A percentile compares a stretch with the other conserved stretches of the same genome.
Evolutionary conservation across 2,113 vertebrate species (phyloP).

Genomic region (Mirounga angustirostris): DNA sequence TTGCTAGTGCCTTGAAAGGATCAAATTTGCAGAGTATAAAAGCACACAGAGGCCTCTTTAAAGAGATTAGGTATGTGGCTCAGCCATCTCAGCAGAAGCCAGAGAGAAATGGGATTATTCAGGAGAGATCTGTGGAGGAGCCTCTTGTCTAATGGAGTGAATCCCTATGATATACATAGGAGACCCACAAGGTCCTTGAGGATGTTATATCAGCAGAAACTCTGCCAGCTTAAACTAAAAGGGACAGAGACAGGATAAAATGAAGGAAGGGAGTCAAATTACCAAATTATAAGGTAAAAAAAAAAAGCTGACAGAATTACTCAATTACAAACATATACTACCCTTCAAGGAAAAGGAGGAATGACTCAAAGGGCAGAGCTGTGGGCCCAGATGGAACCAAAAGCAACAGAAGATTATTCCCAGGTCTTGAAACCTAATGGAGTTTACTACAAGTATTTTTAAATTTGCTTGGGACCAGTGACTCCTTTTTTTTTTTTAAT

Average conservation of each 20-base stretch:
- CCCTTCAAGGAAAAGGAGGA: neutral
- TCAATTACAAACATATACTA: neutral
- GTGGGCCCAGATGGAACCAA: neutral
- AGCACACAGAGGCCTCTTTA: neutral
- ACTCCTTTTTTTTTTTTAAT: neutral
- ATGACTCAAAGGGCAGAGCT: neutral
- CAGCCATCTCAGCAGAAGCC: neutral
- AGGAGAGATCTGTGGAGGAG: neutral
- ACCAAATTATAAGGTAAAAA: neutral
- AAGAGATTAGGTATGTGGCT: neutral
- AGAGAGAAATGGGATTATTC: neutral
- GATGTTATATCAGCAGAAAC: neutral
- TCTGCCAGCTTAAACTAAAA: neutral
- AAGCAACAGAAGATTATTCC: neutral
- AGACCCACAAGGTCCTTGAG: neutral
- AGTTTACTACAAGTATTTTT: neutral
- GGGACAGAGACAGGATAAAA: neutral
- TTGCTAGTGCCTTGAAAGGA: neutral
- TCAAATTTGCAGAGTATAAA: neutral
- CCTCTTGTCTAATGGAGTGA: neutral
- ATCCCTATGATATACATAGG: neutral
- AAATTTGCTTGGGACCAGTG: neutral
- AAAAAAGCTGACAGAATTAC: neutral
- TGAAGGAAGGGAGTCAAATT: neutral
- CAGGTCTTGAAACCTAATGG: neutral